A percentile compares a stretch with the other conserved stretches of the same genome.
Evolutionary conservation across 2,888 invertebrate genomes (phyloP).

Genomic region (Eustalomyia histrio): DNA sequence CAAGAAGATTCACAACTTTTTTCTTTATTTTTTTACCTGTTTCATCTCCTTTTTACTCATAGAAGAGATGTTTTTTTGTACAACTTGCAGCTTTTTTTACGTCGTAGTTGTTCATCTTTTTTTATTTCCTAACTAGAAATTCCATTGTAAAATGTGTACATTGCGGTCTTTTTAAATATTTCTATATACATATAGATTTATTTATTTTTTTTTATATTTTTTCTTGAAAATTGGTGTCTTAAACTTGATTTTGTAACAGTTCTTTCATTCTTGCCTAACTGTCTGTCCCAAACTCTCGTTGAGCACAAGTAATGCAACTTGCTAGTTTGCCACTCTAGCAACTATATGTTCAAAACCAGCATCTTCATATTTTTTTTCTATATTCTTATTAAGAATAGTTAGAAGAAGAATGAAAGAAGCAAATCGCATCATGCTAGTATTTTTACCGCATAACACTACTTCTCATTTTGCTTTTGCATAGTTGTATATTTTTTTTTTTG

Average conservation of each 20-base stretch:
- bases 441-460: slow-evolving; percentile 51
- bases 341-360: slow-evolving; percentile 37
- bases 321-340: slow-evolving; percentile 26
- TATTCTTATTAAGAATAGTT: slow-evolving; percentile 41
- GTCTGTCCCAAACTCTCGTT: slow-evolving; percentile 43
- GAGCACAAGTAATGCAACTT: slow-evolving; percentile 56
- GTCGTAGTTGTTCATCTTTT: neutral
- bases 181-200: neutral
- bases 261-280: slow-evolving; percentile 63
- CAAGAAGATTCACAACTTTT: slow-evolving; percentile 50
- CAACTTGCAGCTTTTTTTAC: neutral
- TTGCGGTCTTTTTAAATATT: slow-evolving; percentile 33
- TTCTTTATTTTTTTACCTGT: slow-evolving; percentile 10
- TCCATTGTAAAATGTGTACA: slow-evolving; percentile 52
- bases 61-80: slow-evolving; percentile 7
- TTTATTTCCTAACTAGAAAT: slow-evolving; percentile 38
- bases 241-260: slow-evolving; percentile 69
- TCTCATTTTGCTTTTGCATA: slow-evolving; percentile 49
- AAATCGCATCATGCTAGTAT: slow-evolving; percentile 49
- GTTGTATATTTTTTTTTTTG: slow-evolving; percentile 29
- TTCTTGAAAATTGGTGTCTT: slow-evolving; percentile 64
- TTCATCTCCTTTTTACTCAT: slow-evolving; percentile 25
- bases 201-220: slow-evolving; percentile 24
- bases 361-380: slow-evolving; percentile 36
- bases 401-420: slow-evolving; percentile 20